Base-by-base conservation (phyloP, 1,140 invertebrate genomes). In the Eulimnadia texana region DNA sequence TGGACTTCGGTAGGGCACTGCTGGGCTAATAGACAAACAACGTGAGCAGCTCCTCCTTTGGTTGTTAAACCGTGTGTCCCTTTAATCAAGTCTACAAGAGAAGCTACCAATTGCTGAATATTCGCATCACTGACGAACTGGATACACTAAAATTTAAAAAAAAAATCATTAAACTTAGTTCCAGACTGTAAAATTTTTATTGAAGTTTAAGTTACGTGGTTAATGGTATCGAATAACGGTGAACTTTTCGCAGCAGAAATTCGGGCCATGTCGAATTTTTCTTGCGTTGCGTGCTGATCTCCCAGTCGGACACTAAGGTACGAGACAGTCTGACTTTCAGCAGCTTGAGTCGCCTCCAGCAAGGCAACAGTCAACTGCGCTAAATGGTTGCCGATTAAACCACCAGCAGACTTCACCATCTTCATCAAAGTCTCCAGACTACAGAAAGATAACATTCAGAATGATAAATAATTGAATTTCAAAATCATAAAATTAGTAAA, bases 211-310 rank as follows among this genome's bases (percentile, higher is more conserved):
- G 68, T 66, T 73, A 86, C 85, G 74, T 85, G 85, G 42, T 86
- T 83, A 23, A 94, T 82, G 1, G 89, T 90, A 69, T 93, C 88
- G 64, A 87, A 90, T 65, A 90, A 90, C 60, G 90, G 86, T 69
- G 92, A 88, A 25, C 80, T 82, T 68, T 86, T 86, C 0, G 87
- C 86, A 19, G 82, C 82, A 61, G 80, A 82, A 27, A 89, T 84
- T 55, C 89, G 75, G 28, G 84, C 78, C 66, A 78, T 82, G 70
- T 93, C 90, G 0, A 93, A 76, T 50, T 80, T 75, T 66, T 92
- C 86, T 64, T 77, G 73, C 50, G 70, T 68, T 29, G 68, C 69
- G 65, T 74, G 67, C 33, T 65, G 61, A 1, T 79, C 81, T 3
- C 81, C 80, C 33, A 86, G 76, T 61, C 81, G 78, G 0, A 84